Conservation (phyloP, 92 coral and sea anemone genomes). For the Meandrina meandrites region DNA sequence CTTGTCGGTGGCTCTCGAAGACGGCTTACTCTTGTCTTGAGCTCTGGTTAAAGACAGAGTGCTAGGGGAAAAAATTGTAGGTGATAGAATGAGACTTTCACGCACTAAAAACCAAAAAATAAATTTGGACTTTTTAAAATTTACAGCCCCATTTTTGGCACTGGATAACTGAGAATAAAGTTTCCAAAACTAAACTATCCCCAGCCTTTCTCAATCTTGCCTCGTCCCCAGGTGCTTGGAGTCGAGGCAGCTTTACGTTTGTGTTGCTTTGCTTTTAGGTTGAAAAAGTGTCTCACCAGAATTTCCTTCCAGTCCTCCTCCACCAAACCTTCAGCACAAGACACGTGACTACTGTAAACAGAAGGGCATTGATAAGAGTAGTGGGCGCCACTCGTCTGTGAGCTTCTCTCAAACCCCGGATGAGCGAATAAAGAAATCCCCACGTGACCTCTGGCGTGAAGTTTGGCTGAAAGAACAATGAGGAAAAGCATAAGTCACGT, state of each 20-base stretch:
- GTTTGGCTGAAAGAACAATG: slow-evolving; percentile 45
- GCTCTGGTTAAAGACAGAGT: slow-evolving; percentile 33
- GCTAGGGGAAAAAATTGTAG: slow-evolving; percentile 16
- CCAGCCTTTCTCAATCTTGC: not conserved
- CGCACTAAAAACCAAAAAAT: not conserved
- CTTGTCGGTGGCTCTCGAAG: slow-evolving; percentile 34
- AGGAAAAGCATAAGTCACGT: not conserved
- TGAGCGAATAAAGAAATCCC: slow-evolving; percentile 59
- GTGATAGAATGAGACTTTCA: not conserved
- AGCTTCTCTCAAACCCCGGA: slow-evolving; percentile 50
- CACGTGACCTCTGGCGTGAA: slow-evolving; percentile 36
- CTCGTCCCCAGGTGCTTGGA: not conserved
- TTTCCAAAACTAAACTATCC: not conserved
- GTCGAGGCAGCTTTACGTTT: not conserved
- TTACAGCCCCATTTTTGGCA: not conserved
- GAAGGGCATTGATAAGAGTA: slow-evolving; percentile 63
- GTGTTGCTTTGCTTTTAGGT: not conserved
- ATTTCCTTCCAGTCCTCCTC: slow-evolving; percentile 76
- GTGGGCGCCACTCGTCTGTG: slow-evolving; percentile 58
- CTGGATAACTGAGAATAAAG: not conserved
- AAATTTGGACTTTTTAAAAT: not conserved
- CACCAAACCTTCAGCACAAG: slow-evolving; percentile 86
- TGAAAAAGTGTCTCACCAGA: slow-evolving; percentile 54
- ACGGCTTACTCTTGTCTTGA: slow-evolving; percentile 45
- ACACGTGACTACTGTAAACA: slow-evolving; percentile 61